Evolutionary conservation across 2,888 invertebrate species (phyloP).

Genomic region (Malacosoma neustria): DNA sequence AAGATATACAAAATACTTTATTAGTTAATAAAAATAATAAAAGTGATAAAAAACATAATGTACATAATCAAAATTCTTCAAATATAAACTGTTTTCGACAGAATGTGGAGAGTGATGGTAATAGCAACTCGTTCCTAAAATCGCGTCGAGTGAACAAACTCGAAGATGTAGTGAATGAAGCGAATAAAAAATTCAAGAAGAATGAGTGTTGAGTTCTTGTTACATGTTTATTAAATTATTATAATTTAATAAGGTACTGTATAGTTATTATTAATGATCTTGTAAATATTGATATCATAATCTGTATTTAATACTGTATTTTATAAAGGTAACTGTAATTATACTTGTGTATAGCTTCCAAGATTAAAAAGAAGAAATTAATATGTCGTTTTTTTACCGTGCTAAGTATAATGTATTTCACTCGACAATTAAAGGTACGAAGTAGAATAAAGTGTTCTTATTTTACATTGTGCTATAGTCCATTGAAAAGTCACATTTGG

Average conservation of each 20-base stretch:
- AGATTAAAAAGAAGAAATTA: conserved; percentile 48
- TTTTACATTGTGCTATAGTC: too few species aligned
- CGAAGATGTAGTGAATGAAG: conserved; percentile 56
- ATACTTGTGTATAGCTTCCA: conserved; percentile 64
- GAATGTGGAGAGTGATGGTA: conserved; percentile 56
- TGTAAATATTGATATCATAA: conserved; percentile 65
- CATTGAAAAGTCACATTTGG: too few species aligned
- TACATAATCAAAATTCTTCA: conserved; percentile 67
- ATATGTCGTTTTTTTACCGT: conserved; percentile 33
- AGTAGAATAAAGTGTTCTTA: too few species aligned
- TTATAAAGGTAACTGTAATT: conserved; percentile 60
- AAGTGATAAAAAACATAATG: conserved; percentile 69
- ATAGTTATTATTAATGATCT: conserved; percentile 52
- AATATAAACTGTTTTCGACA: conserved; percentile 61
- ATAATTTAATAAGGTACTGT: conserved; percentile 53
- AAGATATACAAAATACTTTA: conserved; percentile 68
- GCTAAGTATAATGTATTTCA: too few species aligned
- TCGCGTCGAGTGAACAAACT: conserved; percentile 56
- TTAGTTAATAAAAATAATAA: conserved; percentile 68
- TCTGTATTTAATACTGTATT: conserved; percentile 70
- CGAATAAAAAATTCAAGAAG: conserved; percentile 64
- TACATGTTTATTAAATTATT: conserved; percentile 65
- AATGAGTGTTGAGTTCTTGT: conserved; percentile 62
- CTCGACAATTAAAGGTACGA: too few species aligned
- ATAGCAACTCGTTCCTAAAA: conserved; percentile 54